Evolutionary conservation across 2,113 vertebrate genomes (phyloP).

Genomic region (Podiceps cristatus): DNA sequence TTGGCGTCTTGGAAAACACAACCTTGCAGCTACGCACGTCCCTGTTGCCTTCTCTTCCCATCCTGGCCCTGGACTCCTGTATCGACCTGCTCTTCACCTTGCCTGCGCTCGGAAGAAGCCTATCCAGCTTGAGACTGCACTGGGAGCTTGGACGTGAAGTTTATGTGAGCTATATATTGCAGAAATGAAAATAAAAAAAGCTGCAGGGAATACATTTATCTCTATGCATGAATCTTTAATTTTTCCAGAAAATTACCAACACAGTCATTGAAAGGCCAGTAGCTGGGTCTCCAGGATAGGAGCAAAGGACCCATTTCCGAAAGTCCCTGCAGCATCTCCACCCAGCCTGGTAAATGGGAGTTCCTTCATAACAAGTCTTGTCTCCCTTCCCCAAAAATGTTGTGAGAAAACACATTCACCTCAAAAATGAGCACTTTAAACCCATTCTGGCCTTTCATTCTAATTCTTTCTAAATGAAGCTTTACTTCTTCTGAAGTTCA

Average conservation of each 20-base stretch:
- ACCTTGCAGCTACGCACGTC: accelerated
- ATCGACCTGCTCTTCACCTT: accelerated
- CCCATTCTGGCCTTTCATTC: neutral
- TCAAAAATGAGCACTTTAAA: neutral
- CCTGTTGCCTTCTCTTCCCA: neutral
- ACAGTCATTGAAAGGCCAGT: neutral
- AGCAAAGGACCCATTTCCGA: neutral
- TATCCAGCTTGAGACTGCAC: neutral
- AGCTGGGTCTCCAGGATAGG: neutral
- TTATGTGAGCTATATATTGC: neutral
- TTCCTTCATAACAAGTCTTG: neutral
- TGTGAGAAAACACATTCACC: neutral
- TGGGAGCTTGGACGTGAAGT: neutral
- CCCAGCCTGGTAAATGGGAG: neutral
- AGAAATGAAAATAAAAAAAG: neutral
- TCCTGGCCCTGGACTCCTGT: neutral
- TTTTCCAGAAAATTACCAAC: neutral
- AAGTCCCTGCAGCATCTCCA: neutral
- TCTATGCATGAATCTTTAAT: neutral
- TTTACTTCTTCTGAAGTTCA: neutral
- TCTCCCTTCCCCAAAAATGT: neutral
- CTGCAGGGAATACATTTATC: neutral
- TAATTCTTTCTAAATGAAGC: neutral
- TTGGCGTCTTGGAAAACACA: neutral
- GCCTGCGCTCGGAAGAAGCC: neutral